These are phyloP conservation scores for Pandion haliaetus DNA, from an alignment of 2,113 vertebrate species.

Conservation along the genomic window DNA sequence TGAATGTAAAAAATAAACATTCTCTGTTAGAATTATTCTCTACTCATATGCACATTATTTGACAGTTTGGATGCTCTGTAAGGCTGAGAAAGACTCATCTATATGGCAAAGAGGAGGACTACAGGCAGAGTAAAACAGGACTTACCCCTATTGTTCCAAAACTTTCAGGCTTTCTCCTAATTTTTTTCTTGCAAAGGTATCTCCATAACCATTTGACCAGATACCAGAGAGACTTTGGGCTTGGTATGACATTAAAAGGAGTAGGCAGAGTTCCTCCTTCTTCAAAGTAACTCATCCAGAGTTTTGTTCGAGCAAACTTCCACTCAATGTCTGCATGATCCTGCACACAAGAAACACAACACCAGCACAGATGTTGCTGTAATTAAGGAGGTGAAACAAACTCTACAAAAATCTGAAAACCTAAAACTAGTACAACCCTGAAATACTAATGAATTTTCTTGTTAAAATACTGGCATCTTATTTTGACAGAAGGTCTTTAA, in stretches of 20 bases:
- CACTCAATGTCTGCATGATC: constrained; percentile 98
- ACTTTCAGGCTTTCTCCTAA: constrained; percentile 81
- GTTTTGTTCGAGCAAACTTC: constrained; percentile 98
- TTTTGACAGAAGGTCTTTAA: background rate
- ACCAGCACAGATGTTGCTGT: background rate
- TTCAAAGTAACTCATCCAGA: constrained; percentile 99
- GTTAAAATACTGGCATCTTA: background rate
- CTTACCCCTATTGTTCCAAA: constrained; percentile 93
- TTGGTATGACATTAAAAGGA: constrained; percentile 96
- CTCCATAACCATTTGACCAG: constrained; percentile 85
- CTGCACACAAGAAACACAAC: constrained; percentile 69
- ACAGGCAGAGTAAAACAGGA: background rate
- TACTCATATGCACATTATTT: background rate
- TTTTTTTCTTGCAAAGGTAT: constrained; percentile 82
- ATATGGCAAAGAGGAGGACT: background rate
- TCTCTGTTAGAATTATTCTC: background rate
- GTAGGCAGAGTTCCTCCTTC: constrained; percentile 96
- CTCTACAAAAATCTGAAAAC: background rate
- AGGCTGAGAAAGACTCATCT: background rate
- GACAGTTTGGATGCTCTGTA: background rate
- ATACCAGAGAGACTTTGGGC: constrained; percentile 93
- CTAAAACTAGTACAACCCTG: background rate
- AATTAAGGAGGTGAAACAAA: background rate
- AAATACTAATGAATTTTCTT: background rate
- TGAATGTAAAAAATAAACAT: background rate